Evolutionary conservation across 2,888 invertebrate species (phyloP).

Genomic region (Lucinisca nassula): DNA sequence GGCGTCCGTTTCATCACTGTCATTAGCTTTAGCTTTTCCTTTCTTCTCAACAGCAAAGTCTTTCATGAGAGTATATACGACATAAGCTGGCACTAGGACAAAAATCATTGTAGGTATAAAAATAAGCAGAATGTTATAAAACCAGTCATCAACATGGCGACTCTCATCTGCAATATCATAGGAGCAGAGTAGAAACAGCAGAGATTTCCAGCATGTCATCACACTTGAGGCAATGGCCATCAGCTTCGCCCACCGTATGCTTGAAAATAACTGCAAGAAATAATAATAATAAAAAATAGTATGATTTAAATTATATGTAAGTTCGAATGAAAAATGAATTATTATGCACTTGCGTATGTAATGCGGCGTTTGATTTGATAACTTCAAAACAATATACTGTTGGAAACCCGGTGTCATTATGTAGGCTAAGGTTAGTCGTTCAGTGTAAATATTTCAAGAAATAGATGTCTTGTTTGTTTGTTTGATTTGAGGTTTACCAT

Average conservation of each 20-base stretch:
- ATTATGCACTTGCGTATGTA: too few species aligned
- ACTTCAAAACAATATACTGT: too few species aligned
- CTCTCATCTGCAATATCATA: neutral
- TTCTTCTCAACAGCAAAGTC: neutral
- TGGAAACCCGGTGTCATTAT: too few species aligned
- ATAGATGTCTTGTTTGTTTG: too few species aligned
- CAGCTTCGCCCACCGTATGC: neutral
- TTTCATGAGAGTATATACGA: neutral
- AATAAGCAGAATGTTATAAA: neutral
- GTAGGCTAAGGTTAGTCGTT: too few species aligned
- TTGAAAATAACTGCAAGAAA: neutral
- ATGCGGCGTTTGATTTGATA: too few species aligned
- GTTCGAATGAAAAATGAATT: too few species aligned
- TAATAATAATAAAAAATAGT: too few species aligned
- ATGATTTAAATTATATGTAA: too few species aligned
- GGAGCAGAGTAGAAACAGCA: neutral
- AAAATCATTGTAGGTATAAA: neutral
- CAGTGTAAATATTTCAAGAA: too few species aligned
- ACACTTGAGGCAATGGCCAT: neutral
- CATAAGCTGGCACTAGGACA: neutral
- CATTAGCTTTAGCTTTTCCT: neutral
- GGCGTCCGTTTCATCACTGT: neutral
- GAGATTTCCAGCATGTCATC: neutral
- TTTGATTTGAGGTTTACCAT: too few species aligned
- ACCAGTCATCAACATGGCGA: conserved; percentile 14